Conservation (phyloP, 1,140 invertebrate species). For the Drosophila repleta region DNA sequence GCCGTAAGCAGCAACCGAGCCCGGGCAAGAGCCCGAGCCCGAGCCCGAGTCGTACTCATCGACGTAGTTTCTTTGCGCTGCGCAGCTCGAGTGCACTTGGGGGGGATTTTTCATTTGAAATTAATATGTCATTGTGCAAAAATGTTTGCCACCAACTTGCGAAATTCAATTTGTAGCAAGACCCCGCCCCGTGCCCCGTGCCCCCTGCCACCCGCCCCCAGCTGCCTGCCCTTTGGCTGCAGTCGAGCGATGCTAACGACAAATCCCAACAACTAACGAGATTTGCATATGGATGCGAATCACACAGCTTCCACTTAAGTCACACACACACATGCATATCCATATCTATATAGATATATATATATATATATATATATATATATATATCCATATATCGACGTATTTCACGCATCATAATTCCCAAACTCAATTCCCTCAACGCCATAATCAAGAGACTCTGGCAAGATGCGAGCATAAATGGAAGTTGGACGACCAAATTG, state of each 20-base stretch:
- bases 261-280: conserved; percentile 61
- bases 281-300: conserved; percentile 72
- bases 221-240: conserved; percentile 27
- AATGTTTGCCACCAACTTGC: conserved; percentile 50
- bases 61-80: conserved; percentile 15
- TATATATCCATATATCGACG: too few species aligned
- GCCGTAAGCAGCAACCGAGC: conserved; percentile 24
- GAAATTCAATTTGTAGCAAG: conserved; percentile 64
- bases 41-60: conserved; percentile 15
- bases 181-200: conserved; percentile 17
- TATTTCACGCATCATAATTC: conserved; percentile 71
- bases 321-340: conserved; percentile 4
- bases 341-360: conserved; percentile 1
- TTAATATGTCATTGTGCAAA: conserved; percentile 75
- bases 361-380: background rate
- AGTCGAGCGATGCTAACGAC: conserved; percentile 61
- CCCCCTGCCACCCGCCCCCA: background rate
- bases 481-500: conserved; percentile 17
- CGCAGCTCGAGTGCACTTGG: conserved; percentile 43
- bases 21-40: conserved; percentile 17
- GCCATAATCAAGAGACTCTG: conserved; percentile 68
- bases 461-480: conserved; percentile 27
- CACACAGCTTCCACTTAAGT: conserved; percentile 12
- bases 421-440: conserved; percentile 73
- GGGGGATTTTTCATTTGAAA: conserved; percentile 58